Conservation (phyloP, 2,888 invertebrate species). For the Homarus gammarus region DNA sequence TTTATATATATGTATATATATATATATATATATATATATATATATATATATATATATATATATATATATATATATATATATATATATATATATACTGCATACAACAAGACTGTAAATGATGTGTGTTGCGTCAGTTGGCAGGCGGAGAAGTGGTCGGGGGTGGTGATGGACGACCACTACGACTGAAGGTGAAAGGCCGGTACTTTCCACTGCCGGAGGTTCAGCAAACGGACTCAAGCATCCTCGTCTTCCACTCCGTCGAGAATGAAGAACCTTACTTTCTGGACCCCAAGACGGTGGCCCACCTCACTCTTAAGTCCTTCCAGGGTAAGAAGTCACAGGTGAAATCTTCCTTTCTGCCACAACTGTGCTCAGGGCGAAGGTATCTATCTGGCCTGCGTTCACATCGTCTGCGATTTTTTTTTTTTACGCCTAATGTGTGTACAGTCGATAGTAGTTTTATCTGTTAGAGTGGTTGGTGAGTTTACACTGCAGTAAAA, state of each 20-base stretch:
- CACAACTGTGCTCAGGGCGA: too few species aligned
- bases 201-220: not conserved
- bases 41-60: slow-evolving; percentile 23
- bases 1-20: not conserved
- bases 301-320: not conserved
- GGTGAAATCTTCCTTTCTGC: not conserved
- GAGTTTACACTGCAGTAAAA: too few species aligned
- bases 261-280: slow-evolving; percentile 13
- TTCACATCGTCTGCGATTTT: too few species aligned
- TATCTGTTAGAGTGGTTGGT: too few species aligned
- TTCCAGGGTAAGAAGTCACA: not conserved
- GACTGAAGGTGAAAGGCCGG: not conserved
- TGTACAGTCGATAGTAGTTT: too few species aligned
- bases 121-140: slow-evolving; percentile 1
- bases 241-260: not conserved
- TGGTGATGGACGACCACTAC: not conserved
- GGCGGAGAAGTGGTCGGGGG: not conserved
- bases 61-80: slow-evolving; percentile 3
- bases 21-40: slow-evolving; percentile 4
- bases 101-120: not conserved
- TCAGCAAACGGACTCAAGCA: not conserved
- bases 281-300: slow-evolving; percentile 9
- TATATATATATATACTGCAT: not conserved
- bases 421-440: too few species aligned
- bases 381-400: too few species aligned